These are phyloP conservation scores for Mohoua ochrocephala DNA, from an alignment of 2,113 vertebrate species.

Conservation along the genomic window DNA sequence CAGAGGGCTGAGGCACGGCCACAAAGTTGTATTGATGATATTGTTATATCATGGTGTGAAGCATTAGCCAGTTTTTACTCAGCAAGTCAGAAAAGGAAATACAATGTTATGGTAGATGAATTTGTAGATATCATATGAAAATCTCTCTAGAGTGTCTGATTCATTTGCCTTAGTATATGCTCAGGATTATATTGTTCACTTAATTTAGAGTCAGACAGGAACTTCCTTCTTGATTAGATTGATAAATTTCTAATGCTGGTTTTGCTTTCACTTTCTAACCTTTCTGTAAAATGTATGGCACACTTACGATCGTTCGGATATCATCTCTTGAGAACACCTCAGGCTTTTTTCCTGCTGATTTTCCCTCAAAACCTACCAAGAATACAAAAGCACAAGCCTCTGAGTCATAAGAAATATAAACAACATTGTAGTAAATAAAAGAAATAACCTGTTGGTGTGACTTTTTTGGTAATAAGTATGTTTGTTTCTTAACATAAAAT, in stretches of 20 bases:
- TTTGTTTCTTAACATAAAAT: not conserved
- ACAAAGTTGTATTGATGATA: too few relatives aligned
- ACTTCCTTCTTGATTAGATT: not conserved
- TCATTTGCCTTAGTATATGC: not conserved
- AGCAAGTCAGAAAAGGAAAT: not conserved
- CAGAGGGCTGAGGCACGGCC: too few relatives aligned
- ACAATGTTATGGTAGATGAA: not conserved
- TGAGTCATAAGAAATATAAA: not conserved
- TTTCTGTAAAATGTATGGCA: not conserved
- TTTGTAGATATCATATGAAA: not conserved
- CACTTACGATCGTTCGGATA: not conserved
- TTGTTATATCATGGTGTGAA: not conserved
- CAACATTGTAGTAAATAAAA: not conserved
- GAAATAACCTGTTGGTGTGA: not conserved
- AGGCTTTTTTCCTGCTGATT: not conserved
- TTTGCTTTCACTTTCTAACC: not conserved
- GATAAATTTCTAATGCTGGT: not conserved
- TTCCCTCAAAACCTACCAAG: not conserved
- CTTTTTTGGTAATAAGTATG: not conserved
- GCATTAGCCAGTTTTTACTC: not conserved
- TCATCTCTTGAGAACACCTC: not conserved
- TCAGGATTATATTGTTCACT: not conserved
- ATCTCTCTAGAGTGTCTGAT: not conserved
- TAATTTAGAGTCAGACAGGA: not conserved
- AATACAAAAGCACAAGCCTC: not conserved